Percentiles rank a stretch among this genome's conserved stretches.
Conservation (phyloP, 2,797 vertebrate genomes). For the Esox lucius region DNA sequence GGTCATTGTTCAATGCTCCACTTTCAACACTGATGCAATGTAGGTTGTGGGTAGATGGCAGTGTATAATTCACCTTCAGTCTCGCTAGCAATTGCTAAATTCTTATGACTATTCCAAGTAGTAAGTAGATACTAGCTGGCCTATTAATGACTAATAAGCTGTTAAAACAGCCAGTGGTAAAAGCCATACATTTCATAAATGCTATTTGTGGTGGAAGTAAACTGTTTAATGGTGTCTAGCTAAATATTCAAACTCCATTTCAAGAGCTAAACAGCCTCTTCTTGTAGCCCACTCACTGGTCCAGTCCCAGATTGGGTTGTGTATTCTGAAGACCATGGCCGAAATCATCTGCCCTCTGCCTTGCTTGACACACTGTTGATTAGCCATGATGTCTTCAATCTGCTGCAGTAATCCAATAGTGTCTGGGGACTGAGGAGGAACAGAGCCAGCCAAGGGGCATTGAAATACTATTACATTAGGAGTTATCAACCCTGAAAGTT, state of each 20-base stretch:
- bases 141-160: too few species aligned
- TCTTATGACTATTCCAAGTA: too few species aligned
- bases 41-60: neutral
- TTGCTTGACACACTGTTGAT: conserved; percentile 60
- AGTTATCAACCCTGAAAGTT: neutral
- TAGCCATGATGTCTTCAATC: conserved; percentile 60
- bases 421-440: conserved; percentile 49
- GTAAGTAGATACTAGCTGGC: too few species aligned
- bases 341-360: conserved; percentile 32
- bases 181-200: too few species aligned
- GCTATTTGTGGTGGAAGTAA: too few species aligned
- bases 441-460: conserved; percentile 11
- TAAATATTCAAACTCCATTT: too few species aligned
- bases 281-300: conserved; percentile 17
- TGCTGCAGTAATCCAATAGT: conserved; percentile 63
- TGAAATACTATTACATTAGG: neutral
- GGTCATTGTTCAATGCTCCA: neutral
- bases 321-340: conserved; percentile 46
- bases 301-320: neutral
- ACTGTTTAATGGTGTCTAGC: too few species aligned
- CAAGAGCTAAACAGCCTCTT: conserved; percentile 44
- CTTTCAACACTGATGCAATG: neutral
- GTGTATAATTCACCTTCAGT: too few species aligned
- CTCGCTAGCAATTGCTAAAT: too few species aligned
- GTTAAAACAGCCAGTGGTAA: too few species aligned